Evolutionary conservation across 2,797 vertebrate genomes (phyloP).

Genomic region (Iguana delicatissima): DNA sequence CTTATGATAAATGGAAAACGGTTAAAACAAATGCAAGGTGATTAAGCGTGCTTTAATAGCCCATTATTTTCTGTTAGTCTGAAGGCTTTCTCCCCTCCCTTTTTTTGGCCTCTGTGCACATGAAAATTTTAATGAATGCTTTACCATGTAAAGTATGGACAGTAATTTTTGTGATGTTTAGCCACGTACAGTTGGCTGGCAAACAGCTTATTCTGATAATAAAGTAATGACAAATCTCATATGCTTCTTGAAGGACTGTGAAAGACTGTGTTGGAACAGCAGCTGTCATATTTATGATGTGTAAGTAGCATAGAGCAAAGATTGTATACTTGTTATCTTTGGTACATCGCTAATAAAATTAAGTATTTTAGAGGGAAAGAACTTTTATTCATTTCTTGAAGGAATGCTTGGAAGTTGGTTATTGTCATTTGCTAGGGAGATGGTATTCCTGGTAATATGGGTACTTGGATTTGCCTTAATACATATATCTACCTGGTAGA

Average conservation of each 20-base stretch:
- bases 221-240: constrained; percentile 69
- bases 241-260: constrained; percentile 71
- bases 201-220: constrained; percentile 77
- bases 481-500: background rate
- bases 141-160: constrained; percentile 85
- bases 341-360: constrained; percentile 83
- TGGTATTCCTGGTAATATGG: constrained; percentile 51
- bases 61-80: constrained; percentile 39
- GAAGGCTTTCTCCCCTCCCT: background rate
- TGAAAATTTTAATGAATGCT: constrained; percentile 80
- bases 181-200: constrained; percentile 75
- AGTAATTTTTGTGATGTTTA: constrained; percentile 78
- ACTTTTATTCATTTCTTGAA: constrained; percentile 72
- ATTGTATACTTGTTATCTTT: constrained; percentile 82
- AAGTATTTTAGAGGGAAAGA: constrained; percentile 81
- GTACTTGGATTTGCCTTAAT: background rate
- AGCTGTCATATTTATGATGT: constrained; percentile 82
- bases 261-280: constrained; percentile 76
- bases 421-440: constrained; percentile 32
- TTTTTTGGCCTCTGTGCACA: constrained; percentile 72
- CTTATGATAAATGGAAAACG: constrained; percentile 55
- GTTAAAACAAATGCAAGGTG: constrained; percentile 56
- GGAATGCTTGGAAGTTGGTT: constrained; percentile 62
- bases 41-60: constrained; percentile 76
- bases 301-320: constrained; percentile 81